phyloP scores from a whole-genome alignment of 2,888 invertebrate genomes.

The Euclidia mi region DNA sequence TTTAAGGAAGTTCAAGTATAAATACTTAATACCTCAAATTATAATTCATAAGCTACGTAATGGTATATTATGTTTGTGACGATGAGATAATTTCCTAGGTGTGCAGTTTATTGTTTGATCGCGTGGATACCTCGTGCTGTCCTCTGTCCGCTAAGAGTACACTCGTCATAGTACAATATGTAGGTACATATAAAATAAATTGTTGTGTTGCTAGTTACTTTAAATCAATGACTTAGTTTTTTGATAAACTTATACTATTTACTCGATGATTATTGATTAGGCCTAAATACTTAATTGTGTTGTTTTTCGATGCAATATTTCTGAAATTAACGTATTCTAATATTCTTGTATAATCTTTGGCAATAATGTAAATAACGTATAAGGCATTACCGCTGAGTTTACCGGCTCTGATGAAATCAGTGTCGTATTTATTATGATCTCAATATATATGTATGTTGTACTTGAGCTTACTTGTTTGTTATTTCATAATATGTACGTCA shows the following conservation, averaged over 20 bases:
- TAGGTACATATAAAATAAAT: conserved; percentile 24
- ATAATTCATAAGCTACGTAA: too few relatives aligned
- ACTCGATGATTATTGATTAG: conserved; percentile 44
- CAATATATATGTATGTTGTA: conserved; percentile 53
- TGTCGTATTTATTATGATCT: conserved; percentile 68
- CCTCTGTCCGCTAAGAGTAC: conserved; percentile 45
- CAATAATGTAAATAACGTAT: conserved; percentile 59
- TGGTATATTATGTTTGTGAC: too few relatives aligned
- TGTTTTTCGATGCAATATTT: conserved; percentile 51
- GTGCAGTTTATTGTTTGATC: too few relatives aligned
- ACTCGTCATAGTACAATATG: conserved; percentile 53
- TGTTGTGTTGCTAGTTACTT: conserved; percentile 38
- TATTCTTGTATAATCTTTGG: conserved; percentile 49
- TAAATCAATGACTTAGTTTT: conserved; percentile 40
- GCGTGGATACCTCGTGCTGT: too few relatives aligned
- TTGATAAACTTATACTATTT: conserved; percentile 48
- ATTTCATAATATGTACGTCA: conserved; percentile 31
- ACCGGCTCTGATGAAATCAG: conserved; percentile 65
- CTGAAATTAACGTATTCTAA: conserved; percentile 41
- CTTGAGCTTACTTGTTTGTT: conserved; percentile 33
- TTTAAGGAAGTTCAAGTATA: conserved; percentile 37
- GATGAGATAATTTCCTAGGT: too few relatives aligned
- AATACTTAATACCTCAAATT: conserved; percentile 43
- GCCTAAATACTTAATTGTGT: conserved; percentile 51
- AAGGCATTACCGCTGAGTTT: conserved; percentile 55